Evolutionary conservation across 2,888 invertebrate genomes (phyloP).

Genomic region (Endomychus coccineus): DNA sequence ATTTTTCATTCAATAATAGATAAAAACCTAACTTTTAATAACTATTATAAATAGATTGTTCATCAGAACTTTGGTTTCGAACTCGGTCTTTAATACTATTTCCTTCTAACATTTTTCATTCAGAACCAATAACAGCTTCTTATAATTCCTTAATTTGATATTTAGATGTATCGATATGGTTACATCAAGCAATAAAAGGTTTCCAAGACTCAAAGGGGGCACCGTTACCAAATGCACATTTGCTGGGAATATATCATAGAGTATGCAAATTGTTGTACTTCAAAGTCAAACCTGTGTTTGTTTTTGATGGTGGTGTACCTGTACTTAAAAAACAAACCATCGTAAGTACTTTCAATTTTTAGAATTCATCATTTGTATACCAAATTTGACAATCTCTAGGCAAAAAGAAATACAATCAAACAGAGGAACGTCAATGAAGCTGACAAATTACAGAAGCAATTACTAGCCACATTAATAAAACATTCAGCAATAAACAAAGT

Average conservation of each 20-base stretch:
- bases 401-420: constrained; percentile 67
- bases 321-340: constrained; percentile 86
- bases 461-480: constrained; percentile 65
- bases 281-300: constrained; percentile 93
- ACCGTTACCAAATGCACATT: constrained; percentile 81
- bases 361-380: constrained; percentile 5
- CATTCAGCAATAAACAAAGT: constrained; percentile 70
- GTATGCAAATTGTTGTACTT: constrained; percentile 94
- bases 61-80: too few relatives aligned
- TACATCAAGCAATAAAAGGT: constrained; percentile 95
- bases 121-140: not conserved
- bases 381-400: constrained; percentile 46
- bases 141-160: not conserved
- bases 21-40: too few relatives aligned
- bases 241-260: constrained; percentile 86
- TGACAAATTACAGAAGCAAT: constrained; percentile 63
- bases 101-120: constrained; percentile 5
- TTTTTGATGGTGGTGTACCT: constrained; percentile 96
- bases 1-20: too few relatives aligned
- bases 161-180: constrained; percentile 96
- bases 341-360: constrained; percentile 52
- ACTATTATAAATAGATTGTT: too few relatives aligned
- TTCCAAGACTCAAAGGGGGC: constrained; percentile 81
- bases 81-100: too few relatives aligned
- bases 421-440: constrained; percentile 63